phyloP scores from a whole-genome alignment of 53 echinoderm and acorn worm species.

The Patiria pectinifera region DNA sequence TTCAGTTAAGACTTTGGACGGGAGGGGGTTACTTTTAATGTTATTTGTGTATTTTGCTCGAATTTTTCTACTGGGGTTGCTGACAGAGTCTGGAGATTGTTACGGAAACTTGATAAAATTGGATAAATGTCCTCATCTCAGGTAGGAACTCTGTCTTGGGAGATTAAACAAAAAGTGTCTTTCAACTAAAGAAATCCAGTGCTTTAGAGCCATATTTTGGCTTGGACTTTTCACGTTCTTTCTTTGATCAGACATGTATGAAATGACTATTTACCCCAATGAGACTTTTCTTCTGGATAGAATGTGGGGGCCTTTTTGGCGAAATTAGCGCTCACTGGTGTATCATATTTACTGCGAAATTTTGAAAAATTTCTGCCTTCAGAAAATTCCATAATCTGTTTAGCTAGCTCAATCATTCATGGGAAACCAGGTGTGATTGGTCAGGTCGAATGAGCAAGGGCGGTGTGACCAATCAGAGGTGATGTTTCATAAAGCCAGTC shows the following conservation, averaged over 20 bases:
- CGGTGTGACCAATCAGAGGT: constrained; percentile 23
- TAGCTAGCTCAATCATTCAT: neutral
- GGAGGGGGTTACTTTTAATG: neutral
- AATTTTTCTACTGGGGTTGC: constrained; percentile 28
- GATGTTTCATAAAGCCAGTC: neutral
- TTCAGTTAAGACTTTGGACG: neutral
- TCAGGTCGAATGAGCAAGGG: neutral
- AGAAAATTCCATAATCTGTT: neutral
- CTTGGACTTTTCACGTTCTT: constrained; percentile 42
- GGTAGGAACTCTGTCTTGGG: constrained; percentile 43
- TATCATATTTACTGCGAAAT: neutral
- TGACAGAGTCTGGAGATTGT: neutral
- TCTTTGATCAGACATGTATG: neutral
- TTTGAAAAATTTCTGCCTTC: neutral
- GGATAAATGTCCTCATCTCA: constrained; percentile 31
- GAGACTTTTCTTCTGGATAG: neutral
- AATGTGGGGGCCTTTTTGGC: neutral
- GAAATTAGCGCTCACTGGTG: neutral
- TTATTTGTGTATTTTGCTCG: constrained; percentile 63
- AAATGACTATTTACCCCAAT: neutral
- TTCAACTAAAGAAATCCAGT: constrained; percentile 46
- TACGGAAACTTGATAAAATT: neutral
- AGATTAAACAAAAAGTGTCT: constrained; percentile 44
- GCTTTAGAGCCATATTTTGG: constrained; percentile 51
- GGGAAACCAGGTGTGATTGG: neutral